These are phyloP conservation scores for Diarsia rubi DNA, from an alignment of 2,888 invertebrate genomes.

Conservation along the genomic window DNA sequence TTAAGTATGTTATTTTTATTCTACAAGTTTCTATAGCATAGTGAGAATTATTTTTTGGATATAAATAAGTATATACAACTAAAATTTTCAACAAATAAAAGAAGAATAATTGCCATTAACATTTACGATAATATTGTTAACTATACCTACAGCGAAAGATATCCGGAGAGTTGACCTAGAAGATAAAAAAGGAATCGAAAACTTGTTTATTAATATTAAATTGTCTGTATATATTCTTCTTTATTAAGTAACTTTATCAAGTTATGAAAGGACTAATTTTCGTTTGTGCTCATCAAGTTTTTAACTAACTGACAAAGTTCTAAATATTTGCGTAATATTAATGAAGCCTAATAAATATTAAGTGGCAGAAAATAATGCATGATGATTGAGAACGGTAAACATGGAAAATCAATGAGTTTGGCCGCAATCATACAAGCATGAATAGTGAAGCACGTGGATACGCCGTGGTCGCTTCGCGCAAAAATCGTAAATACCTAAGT, in stretches of 20 bases:
- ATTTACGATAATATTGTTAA: constrained; percentile 2
- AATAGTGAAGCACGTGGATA: too few species aligned
- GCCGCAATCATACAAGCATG: too few species aligned
- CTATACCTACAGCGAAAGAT: not conserved
- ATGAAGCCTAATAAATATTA: too few species aligned
- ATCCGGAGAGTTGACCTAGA: constrained; percentile 12
- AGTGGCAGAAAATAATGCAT: too few species aligned
- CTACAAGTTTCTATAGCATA: not conserved
- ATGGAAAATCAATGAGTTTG: too few species aligned
- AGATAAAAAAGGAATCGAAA: constrained; percentile 9
- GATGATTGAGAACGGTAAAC: too few species aligned
- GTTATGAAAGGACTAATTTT: not conserved
- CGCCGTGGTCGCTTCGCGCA: too few species aligned
- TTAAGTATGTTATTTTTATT: not conserved
- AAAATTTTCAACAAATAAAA: not conserved
- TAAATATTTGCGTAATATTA: too few species aligned
- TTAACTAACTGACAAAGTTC: too few species aligned
- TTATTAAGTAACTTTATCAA: not conserved
- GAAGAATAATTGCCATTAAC: not conserved
- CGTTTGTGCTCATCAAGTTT: too few species aligned
- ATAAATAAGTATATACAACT: not conserved
- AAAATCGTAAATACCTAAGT: too few species aligned
- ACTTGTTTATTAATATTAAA: constrained; percentile 28
- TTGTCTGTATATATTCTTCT: constrained; percentile 8
- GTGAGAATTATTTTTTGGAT: not conserved